phyloP scores from a whole-genome alignment of 2,888 invertebrate genomes.

The Bhutanitis thaidina region DNA sequence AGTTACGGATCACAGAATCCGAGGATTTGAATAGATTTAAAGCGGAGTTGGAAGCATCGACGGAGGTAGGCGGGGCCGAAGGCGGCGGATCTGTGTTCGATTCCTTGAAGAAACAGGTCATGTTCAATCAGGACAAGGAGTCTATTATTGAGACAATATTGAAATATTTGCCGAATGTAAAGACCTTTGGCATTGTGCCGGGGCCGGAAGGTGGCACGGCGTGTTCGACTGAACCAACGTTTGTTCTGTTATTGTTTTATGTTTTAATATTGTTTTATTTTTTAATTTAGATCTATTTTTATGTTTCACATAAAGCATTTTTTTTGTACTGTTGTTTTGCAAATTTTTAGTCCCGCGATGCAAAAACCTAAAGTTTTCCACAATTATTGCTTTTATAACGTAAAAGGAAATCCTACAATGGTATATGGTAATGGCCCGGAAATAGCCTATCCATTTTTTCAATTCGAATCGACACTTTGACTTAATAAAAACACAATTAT shows the following conservation, averaged over 20 bases:
- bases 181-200: neutral
- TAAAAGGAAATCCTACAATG: too few species aligned
- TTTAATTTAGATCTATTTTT: slow-evolving; percentile 5
- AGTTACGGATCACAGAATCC: slow-evolving; percentile 21
- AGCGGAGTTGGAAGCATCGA: neutral
- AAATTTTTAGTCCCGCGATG: too few species aligned
- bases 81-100: neutral
- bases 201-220: slow-evolving; percentile 1
- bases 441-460: too few species aligned
- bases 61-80: neutral
- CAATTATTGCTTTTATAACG: too few species aligned
- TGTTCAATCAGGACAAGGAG: neutral
- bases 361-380: too few species aligned
- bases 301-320: too few species aligned
- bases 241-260: neutral
- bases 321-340: too few species aligned
- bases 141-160: slow-evolving; percentile 1
- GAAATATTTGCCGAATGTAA: slow-evolving; percentile 12
- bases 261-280: slow-evolving; percentile 10
- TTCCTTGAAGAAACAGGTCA: neutral
- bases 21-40: slow-evolving; percentile 8
- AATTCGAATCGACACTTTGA: too few species aligned
- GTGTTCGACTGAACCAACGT: neutral
- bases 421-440: too few species aligned
- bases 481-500: too few species aligned